Evolutionary conservation across 2,888 invertebrate genomes (phyloP).

Genomic region (Acleris cristana): DNA sequence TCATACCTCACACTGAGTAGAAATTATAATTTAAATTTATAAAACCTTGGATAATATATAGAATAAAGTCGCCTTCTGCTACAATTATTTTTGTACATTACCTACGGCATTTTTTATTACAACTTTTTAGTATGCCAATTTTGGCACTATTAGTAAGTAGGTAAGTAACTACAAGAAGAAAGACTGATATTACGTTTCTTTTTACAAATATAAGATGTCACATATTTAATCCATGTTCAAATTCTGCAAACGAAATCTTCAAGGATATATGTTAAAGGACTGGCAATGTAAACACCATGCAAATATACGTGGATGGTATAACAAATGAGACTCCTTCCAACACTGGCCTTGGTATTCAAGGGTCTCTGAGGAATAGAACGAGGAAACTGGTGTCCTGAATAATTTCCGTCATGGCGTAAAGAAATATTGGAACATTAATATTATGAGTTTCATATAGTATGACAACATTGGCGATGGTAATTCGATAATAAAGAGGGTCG

Average conservation of each 20-base stretch:
- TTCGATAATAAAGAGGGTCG: slow-evolving; percentile 49
- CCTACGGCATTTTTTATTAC: too few species aligned
- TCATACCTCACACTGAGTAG: too few species aligned
- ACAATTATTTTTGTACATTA: too few species aligned
- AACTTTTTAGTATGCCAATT: too few species aligned
- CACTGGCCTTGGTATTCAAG: slow-evolving; percentile 8
- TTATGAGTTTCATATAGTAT: slow-evolving; percentile 19
- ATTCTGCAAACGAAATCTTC: background rate
- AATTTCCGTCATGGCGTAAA: background rate
- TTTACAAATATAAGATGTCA: too few species aligned
- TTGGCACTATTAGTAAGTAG: too few species aligned
- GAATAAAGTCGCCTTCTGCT: too few species aligned
- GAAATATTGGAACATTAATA: slow-evolving; percentile 8
- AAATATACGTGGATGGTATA: slow-evolving; percentile 19
- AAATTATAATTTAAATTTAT: too few species aligned
- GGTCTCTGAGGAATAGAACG: slow-evolving; percentile 7
- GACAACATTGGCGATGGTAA: slow-evolving; percentile 43
- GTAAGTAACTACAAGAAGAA: too few species aligned
- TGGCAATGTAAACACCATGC: slow-evolving; percentile 16
- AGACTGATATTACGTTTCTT: too few species aligned
- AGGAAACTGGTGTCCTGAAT: slow-evolving; percentile 15
- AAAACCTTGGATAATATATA: too few species aligned
- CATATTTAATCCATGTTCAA: background rate
- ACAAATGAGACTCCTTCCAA: slow-evolving; percentile 19
- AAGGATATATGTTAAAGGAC: background rate